Percentiles rank a stretch among this genome's conserved stretches.
phyloP scores from a whole-genome alignment of 2,888 invertebrate species.

The Nephrotoma flavescens region DNA sequence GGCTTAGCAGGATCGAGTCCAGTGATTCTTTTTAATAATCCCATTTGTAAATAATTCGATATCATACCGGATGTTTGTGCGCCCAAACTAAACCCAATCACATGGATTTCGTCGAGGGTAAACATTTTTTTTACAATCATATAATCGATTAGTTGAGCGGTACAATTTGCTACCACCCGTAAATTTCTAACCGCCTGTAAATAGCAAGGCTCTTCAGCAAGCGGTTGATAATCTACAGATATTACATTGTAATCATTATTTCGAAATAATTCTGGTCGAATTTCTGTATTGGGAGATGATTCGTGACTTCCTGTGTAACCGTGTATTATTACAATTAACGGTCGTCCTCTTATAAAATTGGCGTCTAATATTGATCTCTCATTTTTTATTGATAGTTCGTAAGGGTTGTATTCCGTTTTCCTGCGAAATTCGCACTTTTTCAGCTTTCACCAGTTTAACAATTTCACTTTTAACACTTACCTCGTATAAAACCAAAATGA shows the following conservation, averaged over 20 bases:
- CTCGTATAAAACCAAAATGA: conserved; percentile 45
- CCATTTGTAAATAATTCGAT: conserved; percentile 33
- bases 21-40: conserved; percentile 37
- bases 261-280: conserved; percentile 43
- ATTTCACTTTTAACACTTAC: conserved; percentile 23
- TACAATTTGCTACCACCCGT: conserved; percentile 42
- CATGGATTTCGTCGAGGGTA: conserved; percentile 35
- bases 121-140: conserved; percentile 33
- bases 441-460: background rate
- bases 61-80: conserved; percentile 42
- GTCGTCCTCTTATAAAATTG: conserved; percentile 13
- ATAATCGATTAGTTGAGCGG: conserved; percentile 40
- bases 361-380: conserved; percentile 23
- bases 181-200: conserved; percentile 40
- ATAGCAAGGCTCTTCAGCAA: conserved; percentile 45
- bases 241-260: conserved; percentile 43
- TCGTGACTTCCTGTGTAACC: conserved; percentile 47
- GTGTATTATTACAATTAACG: conserved; percentile 43
- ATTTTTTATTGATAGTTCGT: conserved; percentile 31
- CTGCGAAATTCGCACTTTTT: conserved; percentile 11
- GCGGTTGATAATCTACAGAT: conserved; percentile 43
- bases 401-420: conserved; percentile 28
- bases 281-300: conserved; percentile 41
- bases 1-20: conserved; percentile 53
- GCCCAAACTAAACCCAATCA: conserved; percentile 51